Evolutionary conservation across 2,113 vertebrate genomes (phyloP).

Genomic region (Elgaria multicarinata): DNA sequence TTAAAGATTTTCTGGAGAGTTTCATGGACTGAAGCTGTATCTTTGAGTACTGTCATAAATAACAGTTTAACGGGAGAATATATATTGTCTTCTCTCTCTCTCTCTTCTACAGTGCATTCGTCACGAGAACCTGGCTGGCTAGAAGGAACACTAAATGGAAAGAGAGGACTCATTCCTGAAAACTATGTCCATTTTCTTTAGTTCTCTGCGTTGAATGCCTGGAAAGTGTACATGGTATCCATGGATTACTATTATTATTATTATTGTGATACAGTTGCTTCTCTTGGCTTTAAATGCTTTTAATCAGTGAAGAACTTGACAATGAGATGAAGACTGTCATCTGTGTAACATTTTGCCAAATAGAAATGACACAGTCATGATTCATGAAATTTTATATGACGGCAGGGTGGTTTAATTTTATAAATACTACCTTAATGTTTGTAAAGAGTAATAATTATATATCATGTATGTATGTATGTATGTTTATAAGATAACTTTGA

Average conservation of each 20-base stretch:
- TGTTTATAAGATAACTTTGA: slow-evolving; percentile 34
- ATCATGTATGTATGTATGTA: too few species aligned
- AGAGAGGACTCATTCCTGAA: slow-evolving; percentile 95
- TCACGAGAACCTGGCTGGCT: slow-evolving; percentile 97
- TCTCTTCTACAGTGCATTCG: slow-evolving; percentile 78
- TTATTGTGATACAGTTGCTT: slow-evolving; percentile 66
- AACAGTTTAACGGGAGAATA: background rate
- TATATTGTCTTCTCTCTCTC: background rate
- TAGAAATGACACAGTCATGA: slow-evolving; percentile 7
- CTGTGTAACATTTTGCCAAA: slow-evolving; percentile 53
- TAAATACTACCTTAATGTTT: slow-evolving; percentile 22
- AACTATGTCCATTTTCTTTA: slow-evolving; percentile 97
- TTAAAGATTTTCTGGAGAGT: slow-evolving; percentile 5
- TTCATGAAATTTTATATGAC: slow-evolving; percentile 25
- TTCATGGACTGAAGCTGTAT: background rate
- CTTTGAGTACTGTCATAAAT: background rate
- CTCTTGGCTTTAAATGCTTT: slow-evolving; percentile 64
- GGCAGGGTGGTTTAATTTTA: slow-evolving; percentile 5
- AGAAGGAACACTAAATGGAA: slow-evolving; percentile 95
- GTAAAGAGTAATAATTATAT: slow-evolving; percentile 36
- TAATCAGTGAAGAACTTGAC: slow-evolving; percentile 58
- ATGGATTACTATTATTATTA: slow-evolving; percentile 74
- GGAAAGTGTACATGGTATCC: slow-evolving; percentile 86
- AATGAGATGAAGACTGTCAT: slow-evolving; percentile 48
- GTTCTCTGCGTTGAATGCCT: slow-evolving; percentile 53